phyloP scores from a whole-genome alignment of 1,140 invertebrate genomes.

The Drosophila kepulauana region DNA sequence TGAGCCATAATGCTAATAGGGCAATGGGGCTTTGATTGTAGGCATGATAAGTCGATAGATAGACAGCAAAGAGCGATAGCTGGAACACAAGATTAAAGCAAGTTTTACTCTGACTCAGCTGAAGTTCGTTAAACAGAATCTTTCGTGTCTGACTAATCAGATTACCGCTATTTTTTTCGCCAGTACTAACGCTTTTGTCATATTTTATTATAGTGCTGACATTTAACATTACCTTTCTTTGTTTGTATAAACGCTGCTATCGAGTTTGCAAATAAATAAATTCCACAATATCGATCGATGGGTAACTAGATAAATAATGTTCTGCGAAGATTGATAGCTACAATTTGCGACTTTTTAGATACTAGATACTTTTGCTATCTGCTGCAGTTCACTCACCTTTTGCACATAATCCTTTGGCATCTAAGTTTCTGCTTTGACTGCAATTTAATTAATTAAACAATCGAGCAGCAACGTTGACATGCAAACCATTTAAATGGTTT shows the following conservation, averaged over 20 bases:
- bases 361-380: not conserved
- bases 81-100: not conserved
- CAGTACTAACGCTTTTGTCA: too few relatives aligned
- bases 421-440: constrained; percentile 1
- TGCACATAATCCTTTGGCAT: not conserved
- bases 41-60: not conserved
- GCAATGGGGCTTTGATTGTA: not conserved
- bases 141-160: too few relatives aligned
- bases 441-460: constrained; percentile 50
- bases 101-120: too few relatives aligned
- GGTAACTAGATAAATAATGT: not conserved
- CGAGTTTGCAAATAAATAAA: not conserved
- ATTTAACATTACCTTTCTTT: not conserved
- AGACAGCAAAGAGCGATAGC: not conserved
- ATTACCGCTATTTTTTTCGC: too few relatives aligned
- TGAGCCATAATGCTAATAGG: not conserved
- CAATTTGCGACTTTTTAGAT: not conserved
- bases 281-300: not conserved
- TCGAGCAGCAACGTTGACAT: constrained; percentile 20
- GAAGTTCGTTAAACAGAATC: too few relatives aligned
- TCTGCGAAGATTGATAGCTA: not conserved
- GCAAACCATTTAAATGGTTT: constrained; percentile 25
- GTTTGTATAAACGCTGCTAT: not conserved
- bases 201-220: not conserved
- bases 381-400: constrained; percentile 34